Base-by-base conservation (phyloP, 2,888 invertebrate genomes). In the Epinotia nisella region DNA sequence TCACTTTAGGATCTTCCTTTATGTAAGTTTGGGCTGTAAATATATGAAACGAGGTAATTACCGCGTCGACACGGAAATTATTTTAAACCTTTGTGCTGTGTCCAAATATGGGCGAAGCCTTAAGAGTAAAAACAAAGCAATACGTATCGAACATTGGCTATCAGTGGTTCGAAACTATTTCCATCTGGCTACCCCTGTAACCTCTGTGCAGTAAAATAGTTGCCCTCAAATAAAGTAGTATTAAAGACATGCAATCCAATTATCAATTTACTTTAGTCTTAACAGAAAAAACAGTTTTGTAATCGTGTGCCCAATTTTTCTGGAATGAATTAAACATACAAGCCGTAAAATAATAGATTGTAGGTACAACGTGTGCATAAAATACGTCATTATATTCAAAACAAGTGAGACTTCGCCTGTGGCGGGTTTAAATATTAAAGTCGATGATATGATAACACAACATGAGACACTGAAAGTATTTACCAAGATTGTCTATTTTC, bases 11-110 rank as follows among this genome's bases (percentile, higher is more conserved):
- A 66, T 60, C 51, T 59, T 71, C 45, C 66, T 55, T 71, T 59
- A 71, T 65, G 60, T 66, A 71, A 66, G 61, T 70, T 71, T 71
- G 41, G 51, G 41, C 53, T 60, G 59, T 67, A 51, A 66, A 67
- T 55, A 51, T 60, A 53, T 39, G 45, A 67, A 71, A 61, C 29
- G 66, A 67, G 65, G 66, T 60, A 53, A 60, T 66, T 65, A 71
- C 66, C 53, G 55, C 29, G n/a, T 55, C 19, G n/a, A 55, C n/a
- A 0, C 53, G 45, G 55, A 67, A 45, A 45, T 66, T 60, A 55
- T 53, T 71, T 55, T 13, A 66, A 45, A 55, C 66, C 35, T 71
- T 71, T 60, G 41, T 29, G 66, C n/a, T 39, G 66, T 29, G 41
- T 39, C 35, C 59, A 53, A 66, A 66, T 66, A 66, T 41, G 66